Evolutionary conservation across 2,797 vertebrate genomes (phyloP), one percentile per base, ranked within the genome.

Genomic region (Acipenser oxyrinchus): DNA sequence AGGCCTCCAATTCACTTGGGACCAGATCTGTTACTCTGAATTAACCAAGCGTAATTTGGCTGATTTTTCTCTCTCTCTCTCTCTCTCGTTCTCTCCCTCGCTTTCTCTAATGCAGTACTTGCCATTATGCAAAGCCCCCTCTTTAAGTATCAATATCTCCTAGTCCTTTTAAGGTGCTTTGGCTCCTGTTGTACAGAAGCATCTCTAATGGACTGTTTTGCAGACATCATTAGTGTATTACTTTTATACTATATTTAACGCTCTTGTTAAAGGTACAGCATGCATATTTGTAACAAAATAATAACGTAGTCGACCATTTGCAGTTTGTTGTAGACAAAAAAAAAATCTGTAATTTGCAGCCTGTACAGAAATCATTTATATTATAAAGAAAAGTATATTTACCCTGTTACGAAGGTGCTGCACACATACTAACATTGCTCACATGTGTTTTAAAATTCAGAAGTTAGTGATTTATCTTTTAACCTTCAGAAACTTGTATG

Each of bases 21-120:
- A 93, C 93, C 93, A 95, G 94, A 96, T 97, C 94, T 97, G 94
- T 97, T 97, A 96, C 95, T 97, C 94, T 94, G 94, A 96, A 97
- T 98, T 96, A 98, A 95, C 93, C 93, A 94, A 96, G 93, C 94
- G 92, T 96, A 95, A 95, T 96, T 97, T 97, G 94, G 93, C 90
- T 93, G 78, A 82, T 88, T 78, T 83, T 78, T 64, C 23, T 37
- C 23, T 23, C 23, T 23, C 23, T 23, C 23, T 23, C 23, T 23
- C 23, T 51, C 68, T 23, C 52, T 18, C 51, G 6, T 73, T 83
- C 59, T 60, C 15, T 6, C 59, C 1, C 49, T 4, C 18, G 18
- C 49, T 65, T 62, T 65, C 80, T 82, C 91, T 92, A 97, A 94
- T 93, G 93, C 91, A 93, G 91, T 86, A 80, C 88, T 92, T 90